Evolutionary conservation across 2,888 invertebrate species (phyloP), one percentile per base, ranked within the genome.

Genomic region (Odontocerum albicorne): DNA sequence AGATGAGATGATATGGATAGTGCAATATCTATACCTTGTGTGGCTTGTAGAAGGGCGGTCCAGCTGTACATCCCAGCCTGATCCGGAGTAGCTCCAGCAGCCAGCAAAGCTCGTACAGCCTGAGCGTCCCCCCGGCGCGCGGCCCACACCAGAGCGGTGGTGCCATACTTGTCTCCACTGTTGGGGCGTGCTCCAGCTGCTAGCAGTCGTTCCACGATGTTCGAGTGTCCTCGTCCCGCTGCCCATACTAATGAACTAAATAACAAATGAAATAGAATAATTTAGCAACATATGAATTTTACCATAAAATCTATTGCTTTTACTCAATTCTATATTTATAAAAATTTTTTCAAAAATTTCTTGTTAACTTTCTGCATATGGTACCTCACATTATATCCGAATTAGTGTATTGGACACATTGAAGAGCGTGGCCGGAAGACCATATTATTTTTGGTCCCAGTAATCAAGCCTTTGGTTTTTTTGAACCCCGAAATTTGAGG

Each of bases 51-150:
- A 55, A 97, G 74, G 1, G 96, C 88, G 2, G 96, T 96, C 96
- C 96, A 96, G 17, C 96, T 96, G 72, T 96, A 96, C 96, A 98
- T 97, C 65, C 98, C 98, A 57, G 92, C 89, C 20, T 88, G 88
- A 70, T 96, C 95, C 3, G 91, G 87, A 68, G 88, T 89, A 36
- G 95, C 93, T 57, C 95, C 96, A 55, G 90, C 87, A 63, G 86
- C 85, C 40, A 98, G 72, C 47, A 98, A 76, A 51, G 87, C 82
- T 60, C 87, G 86, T 40, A 92, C 93, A 21, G 96, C 88, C 58
- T 89, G 87, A 4, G 84, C 80, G 70, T 91, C 89, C 15, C 98
- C 97, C 65, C 95, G 90, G 4, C 97, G 85, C 62, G 93, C 88
- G 3, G 97, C 96, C 96, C 97, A 98, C 33, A 97, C 91, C 32